Conservation (phyloP, 2,113 vertebrate genomes). For the Marmota flaviventris region DNA sequence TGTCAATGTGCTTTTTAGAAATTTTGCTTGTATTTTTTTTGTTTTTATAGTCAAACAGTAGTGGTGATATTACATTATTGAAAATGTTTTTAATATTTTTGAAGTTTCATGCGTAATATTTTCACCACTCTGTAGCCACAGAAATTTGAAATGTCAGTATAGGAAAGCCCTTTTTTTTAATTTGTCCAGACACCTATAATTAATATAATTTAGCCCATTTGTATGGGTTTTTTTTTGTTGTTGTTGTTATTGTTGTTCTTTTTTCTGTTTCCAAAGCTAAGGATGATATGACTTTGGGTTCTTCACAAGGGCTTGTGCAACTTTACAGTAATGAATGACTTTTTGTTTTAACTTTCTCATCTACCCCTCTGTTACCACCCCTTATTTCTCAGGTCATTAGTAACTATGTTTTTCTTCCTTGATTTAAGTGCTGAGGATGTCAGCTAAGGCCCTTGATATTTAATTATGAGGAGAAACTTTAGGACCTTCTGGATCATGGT, state of each 20-base stretch:
- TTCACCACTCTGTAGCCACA: slow-evolving; percentile 35
- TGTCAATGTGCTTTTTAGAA: slow-evolving; percentile 57
- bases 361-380: not conserved
- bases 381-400: slow-evolving; percentile 62
- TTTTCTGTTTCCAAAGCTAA: not conserved
- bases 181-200: slow-evolving; percentile 62
- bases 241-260: not conserved
- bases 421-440: slow-evolving; percentile 78
- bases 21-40: slow-evolving; percentile 56
- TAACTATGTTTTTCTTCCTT: slow-evolving; percentile 15
- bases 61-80: slow-evolving; percentile 43
- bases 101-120: slow-evolving; percentile 66
- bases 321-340: slow-evolving; percentile 31
- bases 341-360: not conserved
- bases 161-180: not conserved
- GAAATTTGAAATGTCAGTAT: slow-evolving; percentile 68
- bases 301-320: slow-evolving; percentile 66
- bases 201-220: slow-evolving; percentile 42
- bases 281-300: not conserved
- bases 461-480: slow-evolving; percentile 75
- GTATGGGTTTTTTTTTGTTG: not conserved
- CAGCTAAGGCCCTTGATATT: slow-evolving; percentile 80
- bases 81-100: slow-evolving; percentile 69
- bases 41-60: slow-evolving; percentile 64
- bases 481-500: slow-evolving; percentile 80